phyloP scores from a whole-genome alignment of 2,888 invertebrate genomes.

The Oscheius sp. region DNA sequence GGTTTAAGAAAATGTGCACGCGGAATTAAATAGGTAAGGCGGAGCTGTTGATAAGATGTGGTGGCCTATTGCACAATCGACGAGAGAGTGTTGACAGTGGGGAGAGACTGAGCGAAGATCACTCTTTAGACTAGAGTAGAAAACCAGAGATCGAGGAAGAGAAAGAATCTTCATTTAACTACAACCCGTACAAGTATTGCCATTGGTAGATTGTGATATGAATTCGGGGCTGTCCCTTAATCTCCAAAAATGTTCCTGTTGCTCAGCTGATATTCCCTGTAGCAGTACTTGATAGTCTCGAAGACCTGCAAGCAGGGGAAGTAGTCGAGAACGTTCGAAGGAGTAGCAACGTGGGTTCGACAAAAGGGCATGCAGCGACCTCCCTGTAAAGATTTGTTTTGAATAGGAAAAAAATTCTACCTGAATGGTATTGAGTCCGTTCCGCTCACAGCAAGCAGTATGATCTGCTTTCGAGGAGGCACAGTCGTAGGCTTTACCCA shows the following conservation, averaged over 20 bases:
- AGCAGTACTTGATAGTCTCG: slow-evolving; percentile 55
- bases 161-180: too few relatives aligned
- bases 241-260: slow-evolving; percentile 71
- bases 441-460: slow-evolving; percentile 59
- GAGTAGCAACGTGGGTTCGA: slow-evolving; percentile 64
- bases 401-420: slow-evolving; percentile 23
- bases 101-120: neutral
- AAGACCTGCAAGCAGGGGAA: slow-evolving; percentile 64
- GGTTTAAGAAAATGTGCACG: too few relatives aligned
- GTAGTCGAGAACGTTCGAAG: slow-evolving; percentile 69
- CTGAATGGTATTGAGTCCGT: slow-evolving; percentile 57
- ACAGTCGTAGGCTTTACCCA: slow-evolving; percentile 70
- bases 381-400: slow-evolving; percentile 37
- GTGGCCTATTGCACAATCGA: slow-evolving; percentile 27
- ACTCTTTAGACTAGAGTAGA: neutral
- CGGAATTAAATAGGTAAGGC: neutral
- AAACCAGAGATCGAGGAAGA: too few relatives aligned
- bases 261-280: slow-evolving; percentile 57
- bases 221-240: slow-evolving; percentile 38
- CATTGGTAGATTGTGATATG: neutral
- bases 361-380: slow-evolving; percentile 72
- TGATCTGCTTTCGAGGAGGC: slow-evolving; percentile 68
- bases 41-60: slow-evolving; percentile 3
- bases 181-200: slow-evolving; percentile 2
- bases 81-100: neutral